These are phyloP conservation scores for Mythimna lalbum DNA, from an alignment of 2,888 invertebrate genomes.

Conservation along the genomic window DNA sequence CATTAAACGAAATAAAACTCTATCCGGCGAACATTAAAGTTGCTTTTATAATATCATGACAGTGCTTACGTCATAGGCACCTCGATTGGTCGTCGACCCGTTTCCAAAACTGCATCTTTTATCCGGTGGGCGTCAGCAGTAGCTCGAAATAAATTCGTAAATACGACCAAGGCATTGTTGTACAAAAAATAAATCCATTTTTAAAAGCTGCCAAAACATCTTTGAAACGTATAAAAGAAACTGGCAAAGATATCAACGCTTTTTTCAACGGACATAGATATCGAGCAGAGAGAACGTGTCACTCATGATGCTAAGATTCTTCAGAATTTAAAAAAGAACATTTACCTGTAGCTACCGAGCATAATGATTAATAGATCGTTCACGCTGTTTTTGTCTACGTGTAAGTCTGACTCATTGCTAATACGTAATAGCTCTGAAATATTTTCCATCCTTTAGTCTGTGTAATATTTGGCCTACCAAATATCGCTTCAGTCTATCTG, in stretches of 20 bases:
- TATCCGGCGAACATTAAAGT: constrained; percentile 24
- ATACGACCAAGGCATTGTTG: constrained; percentile 44
- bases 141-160: constrained; percentile 43
- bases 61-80: constrained; percentile 57
- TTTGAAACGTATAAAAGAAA: constrained; percentile 16
- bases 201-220: constrained; percentile 30
- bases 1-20: constrained; percentile 29
- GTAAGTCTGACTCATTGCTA: constrained; percentile 34
- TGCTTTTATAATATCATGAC: constrained; percentile 18
- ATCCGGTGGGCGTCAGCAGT: constrained; percentile 49
- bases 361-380: constrained; percentile 48
- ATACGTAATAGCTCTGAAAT: constrained; percentile 35
- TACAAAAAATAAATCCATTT: constrained; percentile 10
- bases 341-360: constrained; percentile 36
- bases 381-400: constrained; percentile 27
- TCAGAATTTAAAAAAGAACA: constrained; percentile 33
- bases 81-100: constrained; percentile 66
- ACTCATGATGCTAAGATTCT: constrained; percentile 10
- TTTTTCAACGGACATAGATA: constrained; percentile 22
- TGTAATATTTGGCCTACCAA: constrained; percentile 9
- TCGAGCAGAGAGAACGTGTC: constrained; percentile 16
- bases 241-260: background rate
- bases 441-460: constrained; percentile 14
- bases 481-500: background rate
- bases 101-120: constrained; percentile 62